phyloP scores from a whole-genome alignment of 2,888 invertebrate species.

The Rotaria macrura region DNA sequence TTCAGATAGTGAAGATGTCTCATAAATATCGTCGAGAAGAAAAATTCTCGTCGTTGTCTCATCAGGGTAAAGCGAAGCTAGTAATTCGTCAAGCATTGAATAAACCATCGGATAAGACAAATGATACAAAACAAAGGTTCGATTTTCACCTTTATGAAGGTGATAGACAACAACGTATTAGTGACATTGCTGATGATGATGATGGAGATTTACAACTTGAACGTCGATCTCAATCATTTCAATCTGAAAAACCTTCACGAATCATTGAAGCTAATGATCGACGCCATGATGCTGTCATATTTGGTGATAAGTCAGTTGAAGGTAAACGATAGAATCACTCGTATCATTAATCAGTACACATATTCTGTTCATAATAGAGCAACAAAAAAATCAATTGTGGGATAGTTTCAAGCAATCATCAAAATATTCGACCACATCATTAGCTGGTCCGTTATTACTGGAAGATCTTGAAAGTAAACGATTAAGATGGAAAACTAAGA shows the following conservation, averaged over 20 bases:
- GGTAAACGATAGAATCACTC: background rate
- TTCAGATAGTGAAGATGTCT: background rate
- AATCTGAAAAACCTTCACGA: background rate
- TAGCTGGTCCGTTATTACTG: background rate
- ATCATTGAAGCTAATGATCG: background rate
- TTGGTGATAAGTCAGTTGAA: background rate
- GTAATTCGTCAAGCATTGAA: background rate
- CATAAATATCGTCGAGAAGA: background rate
- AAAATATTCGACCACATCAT: background rate
- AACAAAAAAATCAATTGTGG: background rate
- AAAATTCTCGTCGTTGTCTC: background rate
- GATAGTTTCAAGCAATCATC: constrained; percentile 1
- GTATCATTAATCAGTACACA: no score
- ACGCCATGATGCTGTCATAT: background rate
- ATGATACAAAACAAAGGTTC: background rate
- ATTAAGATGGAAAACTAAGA: background rate
- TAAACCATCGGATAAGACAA: background rate
- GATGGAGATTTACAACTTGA: background rate
- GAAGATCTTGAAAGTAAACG: background rate
- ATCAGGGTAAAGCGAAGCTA: background rate
- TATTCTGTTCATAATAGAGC: no score
- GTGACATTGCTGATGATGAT: background rate
- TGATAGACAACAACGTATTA: background rate
- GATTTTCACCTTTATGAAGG: background rate
- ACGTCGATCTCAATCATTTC: background rate